phyloP scores from a whole-genome alignment of 2,113 vertebrate species.

The Ploceus nigricollis region DNA sequence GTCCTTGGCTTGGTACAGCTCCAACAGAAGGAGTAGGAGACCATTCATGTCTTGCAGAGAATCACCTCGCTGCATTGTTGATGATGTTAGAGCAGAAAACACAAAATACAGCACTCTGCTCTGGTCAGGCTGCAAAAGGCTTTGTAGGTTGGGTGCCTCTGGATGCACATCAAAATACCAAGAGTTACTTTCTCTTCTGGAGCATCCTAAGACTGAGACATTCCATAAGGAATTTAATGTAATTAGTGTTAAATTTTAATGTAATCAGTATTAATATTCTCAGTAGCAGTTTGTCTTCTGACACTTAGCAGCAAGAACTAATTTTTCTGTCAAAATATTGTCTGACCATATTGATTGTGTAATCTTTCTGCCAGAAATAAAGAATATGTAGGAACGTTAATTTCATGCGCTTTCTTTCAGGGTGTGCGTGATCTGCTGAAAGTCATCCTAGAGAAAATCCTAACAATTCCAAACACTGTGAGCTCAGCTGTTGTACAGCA shows the following conservation, averaged over 20 bases:
- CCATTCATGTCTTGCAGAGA: background rate
- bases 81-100: background rate
- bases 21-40: background rate
- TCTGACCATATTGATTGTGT: background rate
- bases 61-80: background rate
- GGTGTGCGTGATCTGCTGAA: constrained; percentile 95
- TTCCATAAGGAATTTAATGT: background rate
- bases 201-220: background rate
- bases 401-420: constrained; percentile 63
- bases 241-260: background rate
- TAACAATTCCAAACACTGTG: constrained; percentile 92
- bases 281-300: background rate
- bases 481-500: constrained; percentile 97
- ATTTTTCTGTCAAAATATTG: background rate
- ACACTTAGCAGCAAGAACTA: background rate
- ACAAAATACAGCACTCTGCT: background rate
- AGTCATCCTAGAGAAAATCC: constrained; percentile 93
- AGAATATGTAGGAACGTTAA: fast-evolving
- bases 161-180: background rate
- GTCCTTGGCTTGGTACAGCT: background rate
- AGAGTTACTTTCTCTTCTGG: background rate
- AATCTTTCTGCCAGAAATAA: background rate
- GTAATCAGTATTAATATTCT: background rate
- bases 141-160: background rate
- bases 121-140: background rate